Percentiles rank a stretch among this genome's conserved stretches.
Evolutionary conservation across 2,888 invertebrate genomes (phyloP).

Genomic region (Toxonevra muliebris): DNA sequence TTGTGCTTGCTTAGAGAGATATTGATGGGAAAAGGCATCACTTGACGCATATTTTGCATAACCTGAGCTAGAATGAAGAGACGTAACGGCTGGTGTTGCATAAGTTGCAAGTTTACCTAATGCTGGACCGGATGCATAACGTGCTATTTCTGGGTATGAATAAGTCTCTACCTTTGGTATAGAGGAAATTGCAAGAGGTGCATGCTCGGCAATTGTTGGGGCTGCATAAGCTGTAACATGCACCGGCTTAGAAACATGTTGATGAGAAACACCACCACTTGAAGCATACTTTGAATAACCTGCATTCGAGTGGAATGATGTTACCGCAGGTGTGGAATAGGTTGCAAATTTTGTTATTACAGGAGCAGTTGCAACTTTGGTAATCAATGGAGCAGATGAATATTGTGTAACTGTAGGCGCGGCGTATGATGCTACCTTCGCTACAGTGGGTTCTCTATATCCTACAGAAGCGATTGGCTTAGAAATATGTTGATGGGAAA

Average conservation of each 20-base stretch:
- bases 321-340: slow-evolving; percentile 39
- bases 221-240: slow-evolving; percentile 40
- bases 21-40: slow-evolving; percentile 30
- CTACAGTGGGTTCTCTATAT: slow-evolving; percentile 37
- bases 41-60: slow-evolving; percentile 23
- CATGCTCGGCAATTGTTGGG: slow-evolving; percentile 36
- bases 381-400: slow-evolving; percentile 17
- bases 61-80: slow-evolving; percentile 21
- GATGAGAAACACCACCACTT: slow-evolving; percentile 46
- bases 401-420: slow-evolving; percentile 34
- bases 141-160: slow-evolving; percentile 22
- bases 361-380: slow-evolving; percentile 37
- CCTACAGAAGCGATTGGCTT: slow-evolving; percentile 61
- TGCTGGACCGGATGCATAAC: slow-evolving; percentile 37
- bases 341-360: slow-evolving; percentile 42
- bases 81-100: slow-evolving; percentile 37
- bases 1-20: slow-evolving; percentile 32
- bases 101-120: slow-evolving; percentile 48
- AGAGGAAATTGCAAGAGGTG: slow-evolving; percentile 29
- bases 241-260: slow-evolving; percentile 48
- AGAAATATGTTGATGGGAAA: slow-evolving; percentile 41
- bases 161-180: slow-evolving; percentile 33
- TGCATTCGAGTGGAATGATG: slow-evolving; percentile 19
- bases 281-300: slow-evolving; percentile 32
- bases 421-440: slow-evolving; percentile 37